Conservation (phyloP, 2,113 vertebrate genomes). For the Urocolius indicus region DNA sequence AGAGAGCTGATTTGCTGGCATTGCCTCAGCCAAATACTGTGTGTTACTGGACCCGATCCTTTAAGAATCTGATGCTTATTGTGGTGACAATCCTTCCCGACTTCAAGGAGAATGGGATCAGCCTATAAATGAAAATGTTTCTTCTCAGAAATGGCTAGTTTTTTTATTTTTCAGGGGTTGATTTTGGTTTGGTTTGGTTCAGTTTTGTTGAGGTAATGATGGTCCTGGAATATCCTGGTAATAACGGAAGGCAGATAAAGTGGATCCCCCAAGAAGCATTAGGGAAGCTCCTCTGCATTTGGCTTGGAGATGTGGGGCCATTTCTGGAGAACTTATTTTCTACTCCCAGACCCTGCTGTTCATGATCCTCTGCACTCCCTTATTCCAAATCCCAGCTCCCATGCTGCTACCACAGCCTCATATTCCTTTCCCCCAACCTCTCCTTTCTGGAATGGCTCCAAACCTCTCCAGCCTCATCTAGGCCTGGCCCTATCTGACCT, state of each 20-base stretch:
- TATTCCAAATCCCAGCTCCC: neutral
- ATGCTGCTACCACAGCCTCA: fast-evolving
- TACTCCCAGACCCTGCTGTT: neutral
- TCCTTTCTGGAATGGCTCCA: neutral
- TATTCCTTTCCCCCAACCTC: neutral
- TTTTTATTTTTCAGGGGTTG: neutral
- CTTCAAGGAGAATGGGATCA: neutral
- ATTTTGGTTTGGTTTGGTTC: neutral
- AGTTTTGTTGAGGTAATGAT: neutral
- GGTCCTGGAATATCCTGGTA: neutral
- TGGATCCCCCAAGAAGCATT: neutral
- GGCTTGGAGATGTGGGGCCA: neutral
- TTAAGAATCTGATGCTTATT: neutral
- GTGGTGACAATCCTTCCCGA: neutral
- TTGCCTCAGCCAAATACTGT: neutral
- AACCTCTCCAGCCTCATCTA: neutral
- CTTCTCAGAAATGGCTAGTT: neutral
- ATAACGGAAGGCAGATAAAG: neutral
- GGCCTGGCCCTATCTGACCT: neutral
- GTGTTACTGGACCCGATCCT: neutral
- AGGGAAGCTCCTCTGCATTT: neutral
- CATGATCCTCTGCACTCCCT: neutral
- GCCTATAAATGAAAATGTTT: neutral
- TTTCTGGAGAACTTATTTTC: neutral
- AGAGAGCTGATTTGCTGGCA: neutral